These are phyloP conservation scores for Antechinus stuartii DNA, from an alignment of 2,113 vertebrate genomes.

Conservation along the genomic window DNA sequence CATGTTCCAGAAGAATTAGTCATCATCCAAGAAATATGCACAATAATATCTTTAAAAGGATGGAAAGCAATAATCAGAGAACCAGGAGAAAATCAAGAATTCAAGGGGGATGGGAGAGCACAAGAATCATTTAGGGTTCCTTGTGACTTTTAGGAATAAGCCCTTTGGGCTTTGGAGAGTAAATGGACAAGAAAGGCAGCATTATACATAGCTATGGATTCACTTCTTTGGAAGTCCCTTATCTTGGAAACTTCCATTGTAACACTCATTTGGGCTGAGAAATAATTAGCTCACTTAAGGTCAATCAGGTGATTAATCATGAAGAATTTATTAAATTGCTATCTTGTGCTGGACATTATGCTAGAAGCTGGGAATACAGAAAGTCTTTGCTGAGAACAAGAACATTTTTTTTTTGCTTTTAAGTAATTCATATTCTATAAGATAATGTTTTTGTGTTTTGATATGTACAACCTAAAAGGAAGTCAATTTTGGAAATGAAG, in stretches of 20 bases:
- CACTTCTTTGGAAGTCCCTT: not conserved
- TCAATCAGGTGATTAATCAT: not conserved
- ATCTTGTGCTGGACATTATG: not conserved
- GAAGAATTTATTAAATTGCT: not conserved
- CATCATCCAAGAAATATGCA: not conserved
- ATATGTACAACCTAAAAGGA: not conserved
- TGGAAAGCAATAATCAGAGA: not conserved
- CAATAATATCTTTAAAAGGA: not conserved
- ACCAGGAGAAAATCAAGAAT: not conserved
- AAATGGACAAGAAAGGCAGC: not conserved
- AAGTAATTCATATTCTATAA: not conserved
- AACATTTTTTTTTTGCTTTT: not conserved
- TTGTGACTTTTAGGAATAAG: not conserved
- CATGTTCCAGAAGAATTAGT: not conserved
- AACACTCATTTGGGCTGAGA: not conserved
- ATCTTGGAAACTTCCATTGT: not conserved
- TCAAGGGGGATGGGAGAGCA: not conserved
- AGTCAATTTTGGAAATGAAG: not conserved
- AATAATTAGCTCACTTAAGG: not conserved
- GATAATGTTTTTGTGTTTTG: not conserved
- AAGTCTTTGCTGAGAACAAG: not conserved
- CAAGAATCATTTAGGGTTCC: not conserved
- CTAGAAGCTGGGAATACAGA: not conserved
- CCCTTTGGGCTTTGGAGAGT: rapidly evolving
- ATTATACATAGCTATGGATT: not conserved